Evolutionary conservation across 2,797 vertebrate genomes (phyloP), one percentile per base, ranked within the genome.

Genomic region (Babyrousa celebensis): DNA sequence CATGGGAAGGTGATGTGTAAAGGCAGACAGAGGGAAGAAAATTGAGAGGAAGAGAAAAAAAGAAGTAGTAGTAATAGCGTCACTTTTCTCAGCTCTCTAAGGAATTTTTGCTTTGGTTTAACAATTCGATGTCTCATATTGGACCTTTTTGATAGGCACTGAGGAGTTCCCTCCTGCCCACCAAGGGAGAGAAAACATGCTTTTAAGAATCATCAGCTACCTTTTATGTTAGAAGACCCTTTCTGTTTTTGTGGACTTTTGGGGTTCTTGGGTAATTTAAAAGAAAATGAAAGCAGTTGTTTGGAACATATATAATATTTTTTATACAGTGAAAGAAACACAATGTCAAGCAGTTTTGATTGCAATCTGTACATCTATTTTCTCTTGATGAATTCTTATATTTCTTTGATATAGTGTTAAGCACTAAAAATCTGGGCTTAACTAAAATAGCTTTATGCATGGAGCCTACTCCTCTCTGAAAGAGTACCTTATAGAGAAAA

Each of bases 161-260:
- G 9, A 95, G n/a, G 27, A 16, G 12, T 65, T 95, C 48, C 8
- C 3, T 71, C 29, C 27, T 85, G 12, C 29, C 2, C 7, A 62
- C 9, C 1, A 0, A 91, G 52, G 58, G 11, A 91, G 40, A 75
- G 43, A 40, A 85, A 80, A 67, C 14, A 89, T 10, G 71, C 18
- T 92, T 80, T 84, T 54, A 87, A 72, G 14, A 90, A 71, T 5
- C 10, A 71, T 77, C 86, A 79, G 12, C 27, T 84, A 80, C 1
- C 12, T 40, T 54, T 40, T 43, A 85, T 36, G 32, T 36, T 36
- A 36, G 56, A 48, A 89, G 25, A 89, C 43, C 3, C 10, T 78
- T 85, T 85, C 20, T 67, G 27, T n/a, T 89, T 95, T 52, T 62
- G n/a, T 95, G 56, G 23, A 60, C 6, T 91, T 88, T 78, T 12